Conservation (phyloP, 2,797 vertebrate species). For the Anguilla pacifica region DNA sequence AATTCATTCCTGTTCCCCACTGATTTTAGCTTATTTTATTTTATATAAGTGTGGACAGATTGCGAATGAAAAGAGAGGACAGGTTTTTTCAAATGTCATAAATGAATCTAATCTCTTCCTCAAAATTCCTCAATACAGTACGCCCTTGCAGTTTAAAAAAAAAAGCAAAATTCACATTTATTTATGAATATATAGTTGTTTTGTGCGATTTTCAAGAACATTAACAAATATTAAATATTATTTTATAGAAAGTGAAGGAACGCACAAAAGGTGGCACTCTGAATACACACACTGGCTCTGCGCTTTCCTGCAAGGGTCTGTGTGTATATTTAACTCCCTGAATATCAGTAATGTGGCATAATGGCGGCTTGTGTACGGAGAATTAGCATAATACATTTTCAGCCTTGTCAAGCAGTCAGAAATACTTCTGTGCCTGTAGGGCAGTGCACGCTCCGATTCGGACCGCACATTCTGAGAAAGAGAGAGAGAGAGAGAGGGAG, state of each 20-base stretch:
- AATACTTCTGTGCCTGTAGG: background rate
- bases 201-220: background rate
- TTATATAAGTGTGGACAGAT: background rate
- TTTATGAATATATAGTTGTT: background rate
- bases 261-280: background rate
- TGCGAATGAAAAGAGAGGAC: background rate
- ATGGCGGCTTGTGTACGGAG: background rate
- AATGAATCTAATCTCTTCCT: background rate
- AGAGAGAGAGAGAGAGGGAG: background rate
- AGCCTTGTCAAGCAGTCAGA: background rate
- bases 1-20: background rate
- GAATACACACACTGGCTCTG: background rate
- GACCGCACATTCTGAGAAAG: background rate
- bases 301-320: background rate
- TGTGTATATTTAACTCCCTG: background rate
- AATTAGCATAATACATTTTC: slow-evolving; percentile 7
- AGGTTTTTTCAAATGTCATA: background rate
- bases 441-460: background rate
- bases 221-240: background rate
- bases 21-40: background rate
- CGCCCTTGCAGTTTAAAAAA: background rate
- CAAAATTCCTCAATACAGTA: background rate
- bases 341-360: background rate
- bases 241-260: background rate
- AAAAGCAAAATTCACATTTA: background rate